Conservation (phyloP, 1,140 invertebrate genomes). For the Lordiphosa clarofinis region DNA sequence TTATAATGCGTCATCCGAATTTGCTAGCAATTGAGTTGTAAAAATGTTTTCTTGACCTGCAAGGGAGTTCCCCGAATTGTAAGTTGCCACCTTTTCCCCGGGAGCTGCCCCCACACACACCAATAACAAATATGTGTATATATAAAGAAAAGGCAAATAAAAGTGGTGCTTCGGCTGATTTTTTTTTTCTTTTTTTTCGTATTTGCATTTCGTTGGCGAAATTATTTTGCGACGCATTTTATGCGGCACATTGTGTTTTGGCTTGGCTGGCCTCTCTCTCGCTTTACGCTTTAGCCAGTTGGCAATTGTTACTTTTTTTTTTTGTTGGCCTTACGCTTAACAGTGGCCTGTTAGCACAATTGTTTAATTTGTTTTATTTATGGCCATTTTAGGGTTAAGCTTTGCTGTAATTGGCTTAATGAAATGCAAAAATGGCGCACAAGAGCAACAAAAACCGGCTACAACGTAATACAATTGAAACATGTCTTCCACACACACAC, state of each 20-base stretch:
- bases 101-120: background rate
- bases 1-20: too few species aligned
- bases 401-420: conserved; percentile 39
- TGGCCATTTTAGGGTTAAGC: conserved; percentile 45
- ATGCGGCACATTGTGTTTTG: conserved; percentile 20
- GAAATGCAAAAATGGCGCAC: conserved; percentile 27
- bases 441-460: conserved; percentile 18
- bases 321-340: conserved; percentile 33
- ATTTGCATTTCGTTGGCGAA: conserved; percentile 44
- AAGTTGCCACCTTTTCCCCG: background rate
- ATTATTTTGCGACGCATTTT: conserved; percentile 72
- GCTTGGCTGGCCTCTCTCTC: conserved; percentile 14
- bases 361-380: conserved; percentile 22
- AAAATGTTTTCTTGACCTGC: background rate
- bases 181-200: conserved; percentile 19
- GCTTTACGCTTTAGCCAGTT: conserved; percentile 32
- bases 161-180: background rate
- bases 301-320: conserved; percentile 54
- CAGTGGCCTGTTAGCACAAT: conserved; percentile 22
- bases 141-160: conserved; percentile 10
- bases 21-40: too few species aligned
- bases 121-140: conserved; percentile 1
- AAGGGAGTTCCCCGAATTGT: conserved; percentile 34
- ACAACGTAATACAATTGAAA: conserved; percentile 5
- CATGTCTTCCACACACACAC: conserved; percentile 16